Evolutionary conservation across 2,797 vertebrate species (phyloP).

Genomic region (Psittacula derbiana): DNA sequence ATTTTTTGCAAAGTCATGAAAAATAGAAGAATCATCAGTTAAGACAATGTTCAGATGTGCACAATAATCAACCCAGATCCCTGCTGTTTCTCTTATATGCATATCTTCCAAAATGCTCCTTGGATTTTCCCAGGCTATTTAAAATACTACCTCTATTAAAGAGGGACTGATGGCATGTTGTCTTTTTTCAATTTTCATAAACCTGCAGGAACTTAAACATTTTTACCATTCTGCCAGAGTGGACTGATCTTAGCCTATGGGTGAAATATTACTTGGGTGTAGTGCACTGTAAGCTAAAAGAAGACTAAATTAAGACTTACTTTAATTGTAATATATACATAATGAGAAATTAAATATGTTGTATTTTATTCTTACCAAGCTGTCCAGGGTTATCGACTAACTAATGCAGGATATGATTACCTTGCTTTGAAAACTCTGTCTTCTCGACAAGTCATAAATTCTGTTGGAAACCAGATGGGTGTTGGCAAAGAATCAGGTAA

Average conservation of each 20-base stretch:
- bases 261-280: neutral
- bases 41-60: neutral
- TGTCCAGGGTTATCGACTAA: slow-evolving; percentile 93
- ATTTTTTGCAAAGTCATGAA: neutral
- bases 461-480: slow-evolving; percentile 97
- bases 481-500: slow-evolving; percentile 98
- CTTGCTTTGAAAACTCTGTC: slow-evolving; percentile 92
- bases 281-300: neutral
- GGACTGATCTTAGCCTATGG: neutral
- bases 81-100: neutral
- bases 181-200: neutral
- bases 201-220: neutral
- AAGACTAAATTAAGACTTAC: neutral
- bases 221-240: neutral
- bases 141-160: neutral
- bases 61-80: neutral
- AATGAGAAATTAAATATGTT: neutral
- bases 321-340: neutral
- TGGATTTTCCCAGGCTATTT: neutral
- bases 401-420: slow-evolving; percentile 94
- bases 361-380: slow-evolving; percentile 71
- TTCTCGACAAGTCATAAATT: slow-evolving; percentile 85
- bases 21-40: neutral
- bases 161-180: neutral
- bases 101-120: neutral